Percentiles rank a stretch among this genome's conserved stretches.
Evolutionary conservation across 35 echinoderm and acorn worm species (phyloP).

Genomic region (Stichopus chloronotus): DNA sequence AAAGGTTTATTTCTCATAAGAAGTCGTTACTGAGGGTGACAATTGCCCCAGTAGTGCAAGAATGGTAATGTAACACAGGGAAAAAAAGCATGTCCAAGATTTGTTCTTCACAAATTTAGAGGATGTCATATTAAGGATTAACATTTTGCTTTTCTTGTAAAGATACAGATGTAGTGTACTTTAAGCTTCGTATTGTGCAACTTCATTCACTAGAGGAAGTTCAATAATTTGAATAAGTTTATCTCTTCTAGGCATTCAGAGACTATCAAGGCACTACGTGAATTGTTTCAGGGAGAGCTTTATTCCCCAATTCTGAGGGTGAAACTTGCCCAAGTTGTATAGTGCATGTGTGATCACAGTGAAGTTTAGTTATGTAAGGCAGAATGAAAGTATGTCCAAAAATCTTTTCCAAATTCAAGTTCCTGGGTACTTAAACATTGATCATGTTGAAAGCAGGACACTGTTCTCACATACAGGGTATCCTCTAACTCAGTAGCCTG

Average conservation of each 20-base stretch:
- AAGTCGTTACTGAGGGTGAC: background rate
- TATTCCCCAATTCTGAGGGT: background rate
- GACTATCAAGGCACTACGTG: background rate
- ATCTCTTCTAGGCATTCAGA: too few species aligned
- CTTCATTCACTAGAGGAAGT: too few species aligned
- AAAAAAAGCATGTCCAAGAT: background rate
- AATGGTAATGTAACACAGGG: background rate
- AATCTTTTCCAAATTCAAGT: too few species aligned
- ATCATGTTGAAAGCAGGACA: background rate
- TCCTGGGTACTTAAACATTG: background rate
- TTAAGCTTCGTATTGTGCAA: too few species aligned
- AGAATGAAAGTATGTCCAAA: background rate
- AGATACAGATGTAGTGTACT: too few species aligned
- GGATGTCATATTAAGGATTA: too few species aligned
- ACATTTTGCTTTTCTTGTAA: too few species aligned
- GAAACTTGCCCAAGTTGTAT: background rate
- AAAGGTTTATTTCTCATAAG: too few species aligned
- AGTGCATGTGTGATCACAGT: background rate
- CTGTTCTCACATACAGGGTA: conserved; percentile 1
- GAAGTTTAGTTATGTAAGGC: conserved; percentile 16
- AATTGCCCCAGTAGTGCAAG: background rate
- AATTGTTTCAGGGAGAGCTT: background rate
- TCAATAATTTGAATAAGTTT: too few species aligned
- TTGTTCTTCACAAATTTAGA: too few species aligned
- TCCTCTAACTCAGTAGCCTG: background rate